Conservation (phyloP, 2,888 invertebrate species). For the Tinea semifulvella region DNA sequence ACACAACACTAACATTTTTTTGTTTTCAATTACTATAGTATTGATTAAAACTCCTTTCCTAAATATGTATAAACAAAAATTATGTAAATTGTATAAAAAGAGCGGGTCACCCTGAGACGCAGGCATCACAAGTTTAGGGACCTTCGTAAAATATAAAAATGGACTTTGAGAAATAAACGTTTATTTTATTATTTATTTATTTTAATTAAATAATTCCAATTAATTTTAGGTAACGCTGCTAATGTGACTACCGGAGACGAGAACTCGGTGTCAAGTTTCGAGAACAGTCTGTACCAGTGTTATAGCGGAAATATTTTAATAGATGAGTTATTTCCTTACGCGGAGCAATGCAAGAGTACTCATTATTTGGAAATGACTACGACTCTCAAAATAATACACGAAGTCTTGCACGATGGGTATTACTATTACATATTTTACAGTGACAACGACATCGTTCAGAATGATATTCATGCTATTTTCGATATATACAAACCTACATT, state of each 20-base stretch:
- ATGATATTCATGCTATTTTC: constrained; percentile 84
- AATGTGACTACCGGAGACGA: constrained; percentile 68
- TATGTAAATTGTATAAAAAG: no score
- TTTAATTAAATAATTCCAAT: no score
- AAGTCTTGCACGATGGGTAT: constrained; percentile 80
- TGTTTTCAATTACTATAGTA: no score
- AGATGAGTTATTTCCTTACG: constrained; percentile 75
- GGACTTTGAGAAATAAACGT: no score
- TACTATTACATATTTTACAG: constrained; percentile 92
- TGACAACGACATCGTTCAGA: constrained; percentile 81
- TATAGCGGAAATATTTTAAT: constrained; percentile 80
- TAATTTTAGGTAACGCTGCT: no score
- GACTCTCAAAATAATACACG: constrained; percentile 72
- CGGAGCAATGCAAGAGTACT: constrained; percentile 72
- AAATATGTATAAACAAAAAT: no score
- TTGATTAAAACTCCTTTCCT: no score
- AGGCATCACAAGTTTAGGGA: no score
- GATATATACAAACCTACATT: constrained; percentile 87
- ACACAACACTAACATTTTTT: no score
- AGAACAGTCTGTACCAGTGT: constrained; percentile 77
- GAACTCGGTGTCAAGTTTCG: constrained; percentile 83
- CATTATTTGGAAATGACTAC: constrained; percentile 74
- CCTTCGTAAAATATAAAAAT: no score
- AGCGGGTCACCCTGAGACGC: no score
- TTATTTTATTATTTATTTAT: no score